Base-by-base conservation (phyloP, 2,888 invertebrate species). In the Crematogaster levior region DNA sequence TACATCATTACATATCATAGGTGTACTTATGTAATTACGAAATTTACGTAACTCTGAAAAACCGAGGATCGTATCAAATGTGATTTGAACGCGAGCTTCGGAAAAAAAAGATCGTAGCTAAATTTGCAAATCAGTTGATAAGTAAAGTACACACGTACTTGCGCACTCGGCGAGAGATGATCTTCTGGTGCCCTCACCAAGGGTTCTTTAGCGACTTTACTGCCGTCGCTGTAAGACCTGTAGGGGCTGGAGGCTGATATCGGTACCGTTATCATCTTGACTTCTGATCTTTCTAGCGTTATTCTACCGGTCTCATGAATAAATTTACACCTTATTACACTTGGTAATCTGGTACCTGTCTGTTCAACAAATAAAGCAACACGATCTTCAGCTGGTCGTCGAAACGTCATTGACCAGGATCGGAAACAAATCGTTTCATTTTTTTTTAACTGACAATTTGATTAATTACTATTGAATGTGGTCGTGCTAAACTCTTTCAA, bases 161-260 rank as follows among this genome's bases (percentile, higher is more conserved):
- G 73, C 61, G 27, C 15, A 21, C 27, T 51, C 15, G 70, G 48
- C 61, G 53, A 21, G 10, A 10, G 60, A 56, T 34, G 74, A 68
- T 74, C 84, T 75, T 81, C 48, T 65, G 75, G 74, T 73, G 77
- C 72, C 86, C 92, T 94, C 90, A 94, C 94, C 92, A 90, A 85
- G 81, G 92, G 91, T 80, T 90, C 91, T 88, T 91, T 93, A 85
- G 84, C 91, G 79, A 94, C 89, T 43, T 91, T 89, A 88, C 93
- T 93, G 30, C 93, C 92, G 88, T 94, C 94, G 89, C 94, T 94
- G 89, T 92, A 93, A 72, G 94, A 94, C 60, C 93, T 92, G 75
- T 94, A 93, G 73, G 94, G 93, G 84, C 93, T 93, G 73, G 94
- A 93, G 56, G 91, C 85, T 70, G 92, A 91, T 63, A 93, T 91